phyloP scores from a whole-genome alignment of 2,888 invertebrate species.

The Unio delphinus region DNA sequence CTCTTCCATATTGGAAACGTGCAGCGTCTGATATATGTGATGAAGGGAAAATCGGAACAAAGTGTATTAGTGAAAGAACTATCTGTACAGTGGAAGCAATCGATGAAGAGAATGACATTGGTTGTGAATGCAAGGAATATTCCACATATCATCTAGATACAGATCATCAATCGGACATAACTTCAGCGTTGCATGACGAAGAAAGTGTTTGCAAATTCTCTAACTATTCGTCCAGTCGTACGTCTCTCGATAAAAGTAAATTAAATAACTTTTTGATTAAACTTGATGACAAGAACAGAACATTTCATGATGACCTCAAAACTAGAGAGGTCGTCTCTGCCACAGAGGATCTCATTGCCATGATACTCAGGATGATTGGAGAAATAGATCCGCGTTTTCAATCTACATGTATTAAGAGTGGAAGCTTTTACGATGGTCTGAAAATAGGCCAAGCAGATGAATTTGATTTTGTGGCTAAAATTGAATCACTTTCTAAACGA shows the following conservation, averaged over 20 bases:
- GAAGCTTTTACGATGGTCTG: slow-evolving; percentile 21
- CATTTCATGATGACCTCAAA: slow-evolving; percentile 3
- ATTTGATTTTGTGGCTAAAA: slow-evolving; percentile 19
- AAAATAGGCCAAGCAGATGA: slow-evolving; percentile 22
- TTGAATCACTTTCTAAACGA: slow-evolving; percentile 15
- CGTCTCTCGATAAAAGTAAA: slow-evolving; percentile 3
- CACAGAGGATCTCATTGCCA: slow-evolving; percentile 12
- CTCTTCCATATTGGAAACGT: too few species aligned
- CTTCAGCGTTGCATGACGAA: too few species aligned
- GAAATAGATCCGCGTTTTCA: slow-evolving; percentile 18
- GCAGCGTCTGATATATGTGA: too few species aligned
- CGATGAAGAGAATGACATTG: too few species aligned
- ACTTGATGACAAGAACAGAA: slow-evolving; percentile 9
- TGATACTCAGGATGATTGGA: slow-evolving; percentile 6
- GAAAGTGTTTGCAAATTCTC: too few species aligned
- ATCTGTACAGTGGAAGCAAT: too few species aligned
- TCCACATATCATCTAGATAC: too few species aligned
- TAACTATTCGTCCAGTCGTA: too few species aligned
- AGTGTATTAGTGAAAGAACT: too few species aligned
- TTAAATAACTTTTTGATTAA: slow-evolving; percentile 8
- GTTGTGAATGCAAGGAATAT: too few species aligned
- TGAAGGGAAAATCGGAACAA: too few species aligned
- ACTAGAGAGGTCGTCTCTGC: slow-evolving; percentile 11
- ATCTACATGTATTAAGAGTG: slow-evolving; percentile 13
- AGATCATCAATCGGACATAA: too few species aligned